These are phyloP conservation scores for Lithodes maja DNA, from an alignment of 2,888 invertebrate species.

Conservation along the genomic window DNA sequence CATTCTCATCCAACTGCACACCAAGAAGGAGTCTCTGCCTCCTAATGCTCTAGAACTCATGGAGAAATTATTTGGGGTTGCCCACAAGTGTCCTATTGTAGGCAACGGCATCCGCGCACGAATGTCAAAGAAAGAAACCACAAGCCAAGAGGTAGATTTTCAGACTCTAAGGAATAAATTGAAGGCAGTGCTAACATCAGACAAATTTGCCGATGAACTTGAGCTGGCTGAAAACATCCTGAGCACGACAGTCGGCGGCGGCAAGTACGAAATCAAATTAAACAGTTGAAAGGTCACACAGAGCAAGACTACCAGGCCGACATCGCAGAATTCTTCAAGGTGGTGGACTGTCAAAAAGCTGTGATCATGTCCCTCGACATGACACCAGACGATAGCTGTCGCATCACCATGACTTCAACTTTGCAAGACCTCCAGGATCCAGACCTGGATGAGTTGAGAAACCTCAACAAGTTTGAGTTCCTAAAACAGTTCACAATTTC, in stretches of 20 bases:
- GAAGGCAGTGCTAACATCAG: constrained; percentile 34
- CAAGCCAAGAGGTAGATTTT: constrained; percentile 18
- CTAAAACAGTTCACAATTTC: constrained; percentile 54
- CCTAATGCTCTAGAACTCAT: constrained; percentile 24
- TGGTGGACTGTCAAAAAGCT: neutral
- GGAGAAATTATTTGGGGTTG: constrained; percentile 1
- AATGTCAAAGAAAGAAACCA: constrained; percentile 3
- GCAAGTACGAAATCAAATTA: constrained; percentile 40
- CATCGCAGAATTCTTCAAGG: constrained; percentile 22
- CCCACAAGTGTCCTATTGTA: too few species aligned
- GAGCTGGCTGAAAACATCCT: constrained; percentile 52
- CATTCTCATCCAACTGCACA: constrained; percentile 48
- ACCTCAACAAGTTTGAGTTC: constrained; percentile 55
- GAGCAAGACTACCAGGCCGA: constrained; percentile 29
- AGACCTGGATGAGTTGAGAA: constrained; percentile 27
- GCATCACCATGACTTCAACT: constrained; percentile 52
- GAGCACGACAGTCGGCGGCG: constrained; percentile 43
- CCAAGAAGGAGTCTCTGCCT: constrained; percentile 21
- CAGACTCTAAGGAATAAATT: constrained; percentile 31
- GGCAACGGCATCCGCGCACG: constrained; percentile 14
- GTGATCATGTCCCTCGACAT: neutral
- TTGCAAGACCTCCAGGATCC: constrained; percentile 53
- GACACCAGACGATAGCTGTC: constrained; percentile 59
- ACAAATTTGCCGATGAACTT: constrained; percentile 24
- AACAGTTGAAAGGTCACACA: constrained; percentile 49